These are phyloP conservation scores for Gerris lacustris DNA, from an alignment of 2,888 invertebrate genomes.

Conservation along the genomic window DNA sequence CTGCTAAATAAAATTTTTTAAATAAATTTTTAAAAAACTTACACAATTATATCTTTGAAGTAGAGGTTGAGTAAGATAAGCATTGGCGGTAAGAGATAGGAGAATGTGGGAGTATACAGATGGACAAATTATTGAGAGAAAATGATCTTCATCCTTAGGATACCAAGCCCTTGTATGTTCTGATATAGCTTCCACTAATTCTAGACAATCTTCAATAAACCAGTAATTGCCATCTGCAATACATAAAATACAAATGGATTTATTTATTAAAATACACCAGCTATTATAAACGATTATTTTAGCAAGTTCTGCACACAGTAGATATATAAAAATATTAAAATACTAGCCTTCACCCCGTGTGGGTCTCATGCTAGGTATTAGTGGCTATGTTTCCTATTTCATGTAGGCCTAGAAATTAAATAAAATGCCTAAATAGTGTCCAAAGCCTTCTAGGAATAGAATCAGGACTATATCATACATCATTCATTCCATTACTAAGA, in stretches of 20 bases:
- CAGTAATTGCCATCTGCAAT: background rate
- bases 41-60: background rate
- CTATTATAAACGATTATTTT: background rate
- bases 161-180: background rate
- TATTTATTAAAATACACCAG: background rate
- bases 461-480: too few relatives aligned
- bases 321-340: too few relatives aligned
- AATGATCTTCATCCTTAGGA: background rate
- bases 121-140: background rate
- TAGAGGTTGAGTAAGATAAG: background rate
- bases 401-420: too few relatives aligned
- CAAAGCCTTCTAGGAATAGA: too few relatives aligned
- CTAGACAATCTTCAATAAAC: background rate
- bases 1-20: background rate
- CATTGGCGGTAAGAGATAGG: background rate
- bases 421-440: too few relatives aligned
- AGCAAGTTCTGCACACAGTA: too few relatives aligned
- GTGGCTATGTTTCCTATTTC: too few relatives aligned
- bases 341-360: too few relatives aligned
- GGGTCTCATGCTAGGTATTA: too few relatives aligned
- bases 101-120: background rate
- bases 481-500: too few relatives aligned
- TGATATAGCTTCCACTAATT: background rate
- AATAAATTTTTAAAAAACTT: background rate
- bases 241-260: background rate